A percentile compares a stretch with the other conserved stretches of the same genome.
phyloP scores from a whole-genome alignment of 2,888 invertebrate species.

The Cacoxenus indagator region DNA sequence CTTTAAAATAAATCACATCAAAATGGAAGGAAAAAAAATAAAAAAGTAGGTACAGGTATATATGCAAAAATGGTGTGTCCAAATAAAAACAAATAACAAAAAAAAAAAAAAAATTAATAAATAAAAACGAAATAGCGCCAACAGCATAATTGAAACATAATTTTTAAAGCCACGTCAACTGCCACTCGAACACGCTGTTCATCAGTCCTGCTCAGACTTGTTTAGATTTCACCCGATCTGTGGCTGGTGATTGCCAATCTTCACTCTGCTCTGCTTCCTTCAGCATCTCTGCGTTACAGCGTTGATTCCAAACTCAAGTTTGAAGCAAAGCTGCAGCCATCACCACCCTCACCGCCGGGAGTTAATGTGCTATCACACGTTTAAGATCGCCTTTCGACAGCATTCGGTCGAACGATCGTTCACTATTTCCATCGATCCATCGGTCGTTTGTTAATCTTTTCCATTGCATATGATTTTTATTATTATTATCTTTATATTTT shows the following conservation, averaged over 20 bases:
- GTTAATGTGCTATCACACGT: not conserved
- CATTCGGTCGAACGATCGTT: not conserved
- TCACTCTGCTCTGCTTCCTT: conserved; percentile 44
- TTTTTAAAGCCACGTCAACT: conserved; percentile 53
- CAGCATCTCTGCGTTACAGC: conserved; percentile 3
- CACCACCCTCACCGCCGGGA: not conserved
- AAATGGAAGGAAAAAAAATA: not conserved
- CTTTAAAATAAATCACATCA: not conserved
- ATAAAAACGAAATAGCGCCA: conserved; percentile 33
- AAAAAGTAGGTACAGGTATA: no score
- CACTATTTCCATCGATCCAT: not conserved
- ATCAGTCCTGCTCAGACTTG: no score
- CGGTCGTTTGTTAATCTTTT: conserved; percentile 57
- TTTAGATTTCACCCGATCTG: no score
- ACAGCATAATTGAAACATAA: conserved; percentile 61
- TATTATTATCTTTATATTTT: not conserved
- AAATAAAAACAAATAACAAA: not conserved
- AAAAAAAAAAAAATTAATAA: not conserved
- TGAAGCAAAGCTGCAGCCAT: not conserved
- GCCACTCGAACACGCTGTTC: conserved; percentile 50
- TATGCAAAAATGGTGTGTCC: conserved; percentile 11
- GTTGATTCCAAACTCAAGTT: conserved; percentile 13
- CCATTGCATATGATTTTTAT: conserved; percentile 49
- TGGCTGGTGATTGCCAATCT: conserved; percentile 22
- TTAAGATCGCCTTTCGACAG: conserved; percentile 6